These are phyloP conservation scores for Hypercompe scribonia DNA, from an alignment of 2,888 invertebrate genomes.

Conservation along the genomic window DNA sequence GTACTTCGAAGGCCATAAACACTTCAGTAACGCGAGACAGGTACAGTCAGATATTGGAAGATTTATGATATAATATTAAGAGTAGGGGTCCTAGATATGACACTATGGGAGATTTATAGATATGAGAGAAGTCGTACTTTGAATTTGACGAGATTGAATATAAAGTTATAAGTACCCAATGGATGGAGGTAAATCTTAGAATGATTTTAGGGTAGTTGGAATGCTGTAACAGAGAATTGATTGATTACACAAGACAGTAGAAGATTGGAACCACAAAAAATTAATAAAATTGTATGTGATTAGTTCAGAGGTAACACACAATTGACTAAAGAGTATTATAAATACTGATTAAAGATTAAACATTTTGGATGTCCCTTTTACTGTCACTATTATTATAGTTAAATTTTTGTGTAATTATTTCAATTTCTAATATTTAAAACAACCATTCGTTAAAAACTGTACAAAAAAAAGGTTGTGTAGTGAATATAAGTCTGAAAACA, in stretches of 20 bases:
- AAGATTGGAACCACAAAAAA: too few relatives aligned
- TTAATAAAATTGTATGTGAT: too few relatives aligned
- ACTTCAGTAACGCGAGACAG: conserved; percentile 30
- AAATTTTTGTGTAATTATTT: too few relatives aligned
- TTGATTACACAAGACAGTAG: neutral
- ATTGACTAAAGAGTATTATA: too few relatives aligned
- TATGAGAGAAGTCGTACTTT: neutral
- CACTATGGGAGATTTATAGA: conserved; percentile 8
- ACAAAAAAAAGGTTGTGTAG: too few relatives aligned
- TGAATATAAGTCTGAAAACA: too few relatives aligned
- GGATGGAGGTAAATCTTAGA: neutral
- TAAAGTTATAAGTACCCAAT: neutral
- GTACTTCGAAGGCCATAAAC: conserved; percentile 40
- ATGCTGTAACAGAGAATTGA: neutral
- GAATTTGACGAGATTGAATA: neutral
- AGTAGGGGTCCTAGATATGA: conserved; percentile 6
- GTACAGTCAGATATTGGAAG: conserved; percentile 19
- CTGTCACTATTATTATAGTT: too few relatives aligned
- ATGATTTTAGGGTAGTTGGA: neutral
- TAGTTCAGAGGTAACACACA: neutral
- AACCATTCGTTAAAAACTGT: too few relatives aligned
- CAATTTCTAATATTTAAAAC: too few relatives aligned
- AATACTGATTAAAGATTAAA: too few relatives aligned
- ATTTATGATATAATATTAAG: conserved; percentile 24
- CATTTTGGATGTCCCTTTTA: too few relatives aligned